Evolutionary conservation across 1,140 invertebrate species (phyloP), one percentile per base, ranked within the genome.

Genomic region (Solenopsis invicta): DNA sequence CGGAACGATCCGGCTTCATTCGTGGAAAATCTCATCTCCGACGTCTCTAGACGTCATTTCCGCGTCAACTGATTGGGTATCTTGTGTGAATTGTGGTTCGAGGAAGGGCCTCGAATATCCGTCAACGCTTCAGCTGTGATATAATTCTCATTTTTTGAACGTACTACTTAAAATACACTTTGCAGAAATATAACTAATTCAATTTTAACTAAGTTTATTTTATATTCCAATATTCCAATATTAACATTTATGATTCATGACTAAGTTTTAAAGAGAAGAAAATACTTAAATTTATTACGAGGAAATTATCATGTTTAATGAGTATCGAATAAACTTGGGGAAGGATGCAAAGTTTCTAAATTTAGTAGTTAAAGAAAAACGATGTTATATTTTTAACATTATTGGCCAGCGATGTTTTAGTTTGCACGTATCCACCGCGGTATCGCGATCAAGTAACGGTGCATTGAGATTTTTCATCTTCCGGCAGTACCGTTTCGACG

Each of bases 11-110:
- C 50, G 54, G 45, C 37, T 86, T 88, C 86, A 84, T 84, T 87
- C 59, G 85, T 82, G 78, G 85, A 86, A 92, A 90, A 89, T 91
- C 90, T 91, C 90, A 91, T 92, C 91, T 91, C 91, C 90, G 91
- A 92, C n/a, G n/a, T 67, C 64, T 67, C 75, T 88, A 91, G 86
- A 91, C 87, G 85, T 72, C 89, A 92, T 92, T 92, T 92, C 91
- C 91, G 62, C 18, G 88, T 52, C 87, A 52, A 71, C 78, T 92
- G 91, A 92, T 92, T 92, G 90, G 86, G 86, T 88, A 92, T 92
- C 80, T 82, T 54, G n/a, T 45, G 67, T 59, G 56, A 54, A 84
- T 82, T 71, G 67, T 45, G 37, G 37, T 50, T 34, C 67, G 29
- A 87, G 80, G 41, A 87, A 75, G 24, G 34, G 41, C 21, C n/a